Conservation (phyloP, 2,113 vertebrate species). For the Sceloporus tristichus region DNA sequence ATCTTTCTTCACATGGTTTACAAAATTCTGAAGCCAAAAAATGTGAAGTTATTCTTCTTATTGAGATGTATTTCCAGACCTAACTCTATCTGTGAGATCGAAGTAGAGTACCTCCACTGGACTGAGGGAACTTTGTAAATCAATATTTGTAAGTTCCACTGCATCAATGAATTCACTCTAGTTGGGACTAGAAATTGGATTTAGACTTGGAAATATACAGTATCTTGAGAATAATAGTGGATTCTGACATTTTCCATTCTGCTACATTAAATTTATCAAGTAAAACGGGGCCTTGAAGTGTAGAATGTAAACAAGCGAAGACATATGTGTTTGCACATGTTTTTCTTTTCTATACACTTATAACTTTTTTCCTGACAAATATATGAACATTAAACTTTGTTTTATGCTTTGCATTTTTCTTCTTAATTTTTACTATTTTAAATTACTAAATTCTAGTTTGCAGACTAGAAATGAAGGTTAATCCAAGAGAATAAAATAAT, state of each 20-base stretch:
- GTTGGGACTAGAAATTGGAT: too few relatives aligned
- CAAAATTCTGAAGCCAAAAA: too few relatives aligned
- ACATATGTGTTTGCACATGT: neutral
- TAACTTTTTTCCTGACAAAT: neutral
- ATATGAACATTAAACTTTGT: slow-evolving; percentile 5
- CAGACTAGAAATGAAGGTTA: neutral
- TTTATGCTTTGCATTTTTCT: neutral
- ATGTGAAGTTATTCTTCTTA: too few relatives aligned
- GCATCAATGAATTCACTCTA: too few relatives aligned
- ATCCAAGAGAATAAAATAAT: neutral
- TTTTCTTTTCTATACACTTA: neutral
- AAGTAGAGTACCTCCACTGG: too few relatives aligned
- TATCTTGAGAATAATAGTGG: neutral
- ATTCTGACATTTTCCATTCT: neutral
- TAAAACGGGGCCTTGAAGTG: neutral
- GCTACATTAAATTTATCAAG: neutral
- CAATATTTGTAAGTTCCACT: too few relatives aligned
- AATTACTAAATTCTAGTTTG: neutral
- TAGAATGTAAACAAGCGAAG: neutral
- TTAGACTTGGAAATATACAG: neutral
- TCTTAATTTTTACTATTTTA: neutral
- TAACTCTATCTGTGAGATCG: too few relatives aligned
- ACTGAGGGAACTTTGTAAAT: too few relatives aligned
- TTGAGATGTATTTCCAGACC: too few relatives aligned
- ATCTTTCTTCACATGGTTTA: too few relatives aligned